Conservation (phyloP, 1,140 invertebrate genomes). For the Trichonephila clavata region DNA sequence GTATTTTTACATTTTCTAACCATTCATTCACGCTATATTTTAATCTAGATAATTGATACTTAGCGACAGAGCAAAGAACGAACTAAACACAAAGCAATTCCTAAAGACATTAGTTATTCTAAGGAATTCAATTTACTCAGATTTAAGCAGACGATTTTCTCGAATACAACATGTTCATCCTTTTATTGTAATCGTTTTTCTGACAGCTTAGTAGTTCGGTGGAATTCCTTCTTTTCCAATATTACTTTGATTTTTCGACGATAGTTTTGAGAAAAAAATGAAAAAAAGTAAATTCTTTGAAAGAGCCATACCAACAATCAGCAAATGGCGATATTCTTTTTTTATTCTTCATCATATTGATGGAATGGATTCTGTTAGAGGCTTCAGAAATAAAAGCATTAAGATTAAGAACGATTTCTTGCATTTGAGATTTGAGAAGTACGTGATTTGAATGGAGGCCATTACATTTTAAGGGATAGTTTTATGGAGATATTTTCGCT, state of each 20-base stretch:
- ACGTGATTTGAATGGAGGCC: neutral
- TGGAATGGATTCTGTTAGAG: constrained; percentile 6
- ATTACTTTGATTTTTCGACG: constrained; percentile 33
- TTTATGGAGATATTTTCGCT: neutral
- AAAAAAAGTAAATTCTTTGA: constrained; percentile 28
- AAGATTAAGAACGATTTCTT: constrained; percentile 37
- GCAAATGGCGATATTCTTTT: constrained; percentile 23
- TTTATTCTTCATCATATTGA: neutral
- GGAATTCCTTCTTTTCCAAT: constrained; percentile 23
- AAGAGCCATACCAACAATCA: constrained; percentile 42
- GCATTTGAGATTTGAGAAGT: constrained; percentile 9
- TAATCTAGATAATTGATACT: constrained; percentile 28
- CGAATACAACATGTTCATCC: constrained; percentile 32
- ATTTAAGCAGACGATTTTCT: constrained; percentile 1
- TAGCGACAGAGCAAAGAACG: neutral
- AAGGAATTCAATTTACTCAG: constrained; percentile 31
- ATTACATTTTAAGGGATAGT: neutral
- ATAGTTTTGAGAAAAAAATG: neutral
- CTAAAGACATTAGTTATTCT: constrained; percentile 26
- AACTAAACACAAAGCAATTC: constrained; percentile 7
- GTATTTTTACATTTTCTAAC: neutral
- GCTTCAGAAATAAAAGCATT: neutral
- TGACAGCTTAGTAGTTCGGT: constrained; percentile 49
- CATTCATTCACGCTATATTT: neutral
- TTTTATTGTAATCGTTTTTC: constrained; percentile 40